A percentile compares a stretch with the other conserved stretches of the same genome.
Conservation (phyloP, 2,888 invertebrate genomes). For the Caenorhabditis sp. region DNA sequence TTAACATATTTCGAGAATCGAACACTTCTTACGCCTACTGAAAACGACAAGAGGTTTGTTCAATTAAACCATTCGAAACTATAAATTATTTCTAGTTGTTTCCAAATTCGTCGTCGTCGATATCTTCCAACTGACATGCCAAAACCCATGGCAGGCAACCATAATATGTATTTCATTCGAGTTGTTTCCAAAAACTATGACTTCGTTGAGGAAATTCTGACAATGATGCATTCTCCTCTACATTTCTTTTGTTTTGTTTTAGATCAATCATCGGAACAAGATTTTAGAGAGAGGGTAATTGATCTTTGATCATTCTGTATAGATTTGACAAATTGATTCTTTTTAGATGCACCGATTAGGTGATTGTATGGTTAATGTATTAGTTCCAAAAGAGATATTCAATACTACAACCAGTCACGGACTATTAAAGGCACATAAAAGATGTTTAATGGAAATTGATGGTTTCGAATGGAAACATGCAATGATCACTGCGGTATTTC, state of each 20-base stretch:
- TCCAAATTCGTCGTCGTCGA: constrained; percentile 40
- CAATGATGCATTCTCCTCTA: constrained; percentile 48
- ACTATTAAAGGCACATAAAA: constrained; percentile 33
- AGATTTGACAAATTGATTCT: neutral
- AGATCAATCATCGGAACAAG: constrained; percentile 20
- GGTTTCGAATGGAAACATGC: constrained; percentile 47
- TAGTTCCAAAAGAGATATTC: constrained; percentile 40
- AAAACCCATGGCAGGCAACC: constrained; percentile 42
- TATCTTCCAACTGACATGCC: constrained; percentile 48
- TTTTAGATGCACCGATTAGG: constrained; percentile 46
- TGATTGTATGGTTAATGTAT: constrained; percentile 41
- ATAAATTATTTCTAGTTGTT: constrained; percentile 36
- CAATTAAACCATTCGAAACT: neutral
- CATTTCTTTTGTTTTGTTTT: constrained; percentile 50
- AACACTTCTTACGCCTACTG: constrained; percentile 25
- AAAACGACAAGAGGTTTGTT: constrained; percentile 20
- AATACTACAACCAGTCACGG: constrained; percentile 39
- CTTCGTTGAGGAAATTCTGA: constrained; percentile 46
- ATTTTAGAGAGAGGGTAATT: constrained; percentile 37
- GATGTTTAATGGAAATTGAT: constrained; percentile 38
- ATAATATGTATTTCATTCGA: constrained; percentile 47
- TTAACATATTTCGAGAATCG: constrained; percentile 38
- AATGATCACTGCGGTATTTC: constrained; percentile 30
- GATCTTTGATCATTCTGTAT: neutral
- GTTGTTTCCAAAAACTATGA: constrained; percentile 44